Percentiles rank a stretch among this genome's conserved stretches.
phyloP scores from a whole-genome alignment of 2,888 invertebrate species.

The Leucophenga montana region DNA sequence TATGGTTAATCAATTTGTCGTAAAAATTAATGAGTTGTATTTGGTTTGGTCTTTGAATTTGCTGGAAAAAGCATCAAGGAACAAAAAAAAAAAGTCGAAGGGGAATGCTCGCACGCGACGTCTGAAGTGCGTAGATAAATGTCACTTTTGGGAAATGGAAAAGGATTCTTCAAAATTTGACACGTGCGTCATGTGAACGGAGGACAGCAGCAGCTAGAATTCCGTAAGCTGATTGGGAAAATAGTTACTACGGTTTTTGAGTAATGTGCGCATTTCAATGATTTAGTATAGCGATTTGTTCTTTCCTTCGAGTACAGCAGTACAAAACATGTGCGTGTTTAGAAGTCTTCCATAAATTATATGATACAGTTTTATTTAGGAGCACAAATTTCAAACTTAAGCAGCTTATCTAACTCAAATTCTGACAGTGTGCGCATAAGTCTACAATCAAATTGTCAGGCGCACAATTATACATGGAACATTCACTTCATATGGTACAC shows the following conservation, averaged over 20 bases:
- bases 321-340: not conserved
- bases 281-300: slow-evolving; percentile 4
- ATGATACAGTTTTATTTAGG: not conserved
- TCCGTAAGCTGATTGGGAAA: not conserved
- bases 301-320: not conserved
- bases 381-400: not conserved
- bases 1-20: slow-evolving; percentile 71
- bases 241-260: slow-evolving; percentile 42
- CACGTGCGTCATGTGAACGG: slow-evolving; percentile 47
- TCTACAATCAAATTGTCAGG: slow-evolving; percentile 14
- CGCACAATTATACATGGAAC: no score
- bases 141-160: slow-evolving; percentile 44
- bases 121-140: slow-evolving; percentile 47
- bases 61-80: not conserved
- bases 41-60: slow-evolving; percentile 34
- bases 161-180: slow-evolving; percentile 43
- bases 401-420: slow-evolving; percentile 5
- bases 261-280: slow-evolving; percentile 41
- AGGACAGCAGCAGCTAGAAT: not conserved
- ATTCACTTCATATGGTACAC: slow-evolving; percentile 5
- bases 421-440: no score
- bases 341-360: not conserved
- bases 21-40: slow-evolving; percentile 68
- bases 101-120: not conserved
- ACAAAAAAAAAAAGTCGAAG: not conserved